A percentile compares a stretch with the other conserved stretches of the same genome.
Evolutionary conservation across 2,888 invertebrate genomes (phyloP).

Genomic region (Lasioglossum leucozonium): DNA sequence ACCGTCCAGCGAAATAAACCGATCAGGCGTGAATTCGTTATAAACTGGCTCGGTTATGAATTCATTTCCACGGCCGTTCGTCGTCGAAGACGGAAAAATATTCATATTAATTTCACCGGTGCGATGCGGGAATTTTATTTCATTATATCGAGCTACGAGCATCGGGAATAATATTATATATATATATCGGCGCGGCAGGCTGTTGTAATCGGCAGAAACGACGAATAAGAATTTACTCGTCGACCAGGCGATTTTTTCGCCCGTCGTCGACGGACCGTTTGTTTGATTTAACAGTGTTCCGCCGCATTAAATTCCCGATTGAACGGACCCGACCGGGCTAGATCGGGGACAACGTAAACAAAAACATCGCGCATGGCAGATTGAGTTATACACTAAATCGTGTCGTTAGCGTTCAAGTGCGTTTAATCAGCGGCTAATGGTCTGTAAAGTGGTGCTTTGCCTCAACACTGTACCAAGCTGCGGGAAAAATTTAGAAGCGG

Average conservation of each 20-base stretch:
- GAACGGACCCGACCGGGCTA: not conserved
- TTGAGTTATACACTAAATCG: not conserved
- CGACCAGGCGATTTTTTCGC: not conserved
- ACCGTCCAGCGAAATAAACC: conserved; percentile 44
- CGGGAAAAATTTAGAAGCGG: not conserved
- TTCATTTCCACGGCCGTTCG: conserved; percentile 18
- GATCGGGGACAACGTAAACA: not conserved
- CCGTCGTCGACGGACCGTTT: not conserved
- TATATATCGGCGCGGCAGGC: not conserved
- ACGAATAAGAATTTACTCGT: conserved; percentile 4
- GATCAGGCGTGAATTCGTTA: conserved; percentile 59
- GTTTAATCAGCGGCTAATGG: not conserved
- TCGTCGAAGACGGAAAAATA: conserved; percentile 12
- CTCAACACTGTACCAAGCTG: not conserved
- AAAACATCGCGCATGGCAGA: not conserved
- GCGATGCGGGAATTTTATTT: conserved; percentile 19
- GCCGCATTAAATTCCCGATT: not conserved
- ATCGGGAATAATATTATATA: not conserved
- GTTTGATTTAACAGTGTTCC: conserved; percentile 4
- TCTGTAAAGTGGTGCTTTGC: not conserved
- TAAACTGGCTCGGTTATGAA: conserved; percentile 48
- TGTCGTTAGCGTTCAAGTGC: not conserved
- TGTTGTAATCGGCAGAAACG: not conserved
- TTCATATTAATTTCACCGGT: conserved; percentile 43
- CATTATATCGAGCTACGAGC: conserved; percentile 13